A percentile compares a stretch with the other conserved stretches of the same genome.
Conservation (phyloP, 2,888 invertebrate species). For the Drosophila quasianomalipes region DNA sequence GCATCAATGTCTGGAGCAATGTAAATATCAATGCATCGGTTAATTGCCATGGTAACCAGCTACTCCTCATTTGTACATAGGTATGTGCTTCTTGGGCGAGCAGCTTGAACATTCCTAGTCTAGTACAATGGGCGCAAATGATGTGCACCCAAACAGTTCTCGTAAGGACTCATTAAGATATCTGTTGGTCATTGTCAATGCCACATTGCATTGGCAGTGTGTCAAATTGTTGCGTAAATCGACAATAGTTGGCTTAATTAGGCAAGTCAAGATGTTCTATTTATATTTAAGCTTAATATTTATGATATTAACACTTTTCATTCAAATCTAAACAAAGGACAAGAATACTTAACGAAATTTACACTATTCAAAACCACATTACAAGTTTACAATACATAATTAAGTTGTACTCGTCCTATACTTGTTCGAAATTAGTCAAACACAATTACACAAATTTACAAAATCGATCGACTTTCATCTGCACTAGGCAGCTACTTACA, state of each 20-base stretch:
- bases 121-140: background rate
- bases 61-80: background rate
- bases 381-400: background rate
- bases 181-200: background rate
- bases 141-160: background rate
- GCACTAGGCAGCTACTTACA: no score
- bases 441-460: background rate
- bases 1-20: conserved; percentile 5
- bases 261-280: background rate
- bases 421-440: background rate
- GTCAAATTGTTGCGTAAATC: background rate
- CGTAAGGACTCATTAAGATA: background rate
- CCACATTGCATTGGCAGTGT: background rate
- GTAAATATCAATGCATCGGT: conserved; percentile 14
- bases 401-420: background rate
- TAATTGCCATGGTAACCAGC: background rate
- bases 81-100: background rate
- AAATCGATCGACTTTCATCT: background rate
- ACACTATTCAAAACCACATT: background rate
- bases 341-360: background rate
- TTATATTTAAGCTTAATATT: background rate
- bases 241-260: background rate
- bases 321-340: background rate
- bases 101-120: background rate
- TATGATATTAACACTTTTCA: background rate